phyloP scores from a whole-genome alignment of 2,113 vertebrate genomes.

The Gasterosteus aculeatus region DNA sequence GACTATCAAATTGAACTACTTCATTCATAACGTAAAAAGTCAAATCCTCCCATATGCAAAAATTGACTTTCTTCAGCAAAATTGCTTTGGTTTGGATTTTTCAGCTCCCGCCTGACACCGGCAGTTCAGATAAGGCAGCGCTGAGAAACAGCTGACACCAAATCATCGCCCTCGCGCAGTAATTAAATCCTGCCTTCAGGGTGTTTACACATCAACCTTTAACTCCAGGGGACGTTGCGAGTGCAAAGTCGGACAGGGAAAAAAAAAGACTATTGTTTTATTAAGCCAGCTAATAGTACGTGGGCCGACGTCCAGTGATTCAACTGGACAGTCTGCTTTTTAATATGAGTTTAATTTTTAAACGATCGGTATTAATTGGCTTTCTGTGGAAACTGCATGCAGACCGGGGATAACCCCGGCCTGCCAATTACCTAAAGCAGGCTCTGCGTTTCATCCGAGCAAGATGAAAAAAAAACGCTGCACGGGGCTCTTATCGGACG shows the following conservation, averaged over 20 bases:
- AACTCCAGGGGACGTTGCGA: conserved; percentile 56
- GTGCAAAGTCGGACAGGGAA: conserved; percentile 42
- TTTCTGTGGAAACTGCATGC: conserved; percentile 70
- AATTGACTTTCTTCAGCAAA: conserved; percentile 46
- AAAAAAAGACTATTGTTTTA: conserved; percentile 56
- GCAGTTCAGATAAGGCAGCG: conserved; percentile 42
- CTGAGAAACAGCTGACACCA: conserved; percentile 70
- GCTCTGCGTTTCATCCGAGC: conserved; percentile 72
- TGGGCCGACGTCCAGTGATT: conserved; percentile 34
- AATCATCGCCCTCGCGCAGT: conserved; percentile 57
- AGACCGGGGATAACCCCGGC: conserved; percentile 74
- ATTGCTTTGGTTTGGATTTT: conserved; percentile 57
- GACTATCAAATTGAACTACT: conserved; percentile 26
- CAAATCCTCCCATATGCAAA: conserved; percentile 50
- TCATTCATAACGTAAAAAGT: conserved; percentile 29
- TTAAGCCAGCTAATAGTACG: conserved; percentile 65
- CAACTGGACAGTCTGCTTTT: conserved; percentile 49
- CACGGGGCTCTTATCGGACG: conserved; percentile 72
- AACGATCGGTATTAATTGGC: conserved; percentile 71
- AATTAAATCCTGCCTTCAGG: conserved; percentile 72
- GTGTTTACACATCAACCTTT: conserved; percentile 68
- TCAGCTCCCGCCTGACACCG: conserved; percentile 43
- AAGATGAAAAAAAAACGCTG: conserved; percentile 74
- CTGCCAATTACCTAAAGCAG: conserved; percentile 79
- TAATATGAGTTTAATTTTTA: conserved; percentile 33